phyloP scores from a whole-genome alignment of 2,797 vertebrate species.

The Limnodromus scolopaceus region DNA sequence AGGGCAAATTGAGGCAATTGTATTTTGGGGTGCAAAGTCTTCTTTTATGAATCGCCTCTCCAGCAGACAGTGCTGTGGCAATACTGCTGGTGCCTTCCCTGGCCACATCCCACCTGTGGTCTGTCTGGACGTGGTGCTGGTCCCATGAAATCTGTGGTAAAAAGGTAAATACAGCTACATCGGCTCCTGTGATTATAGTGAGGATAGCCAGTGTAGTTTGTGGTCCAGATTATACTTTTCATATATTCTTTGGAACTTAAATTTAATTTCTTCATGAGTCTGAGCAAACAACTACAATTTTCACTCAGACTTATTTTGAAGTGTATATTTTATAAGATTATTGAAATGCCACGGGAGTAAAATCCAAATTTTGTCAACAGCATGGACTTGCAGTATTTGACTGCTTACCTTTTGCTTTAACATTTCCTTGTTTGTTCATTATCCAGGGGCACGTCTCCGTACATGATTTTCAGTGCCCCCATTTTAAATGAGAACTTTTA shows the following conservation, averaged over 20 bases:
- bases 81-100: background rate
- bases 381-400: background rate
- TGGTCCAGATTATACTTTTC: background rate
- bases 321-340: background rate
- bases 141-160: accelerated
- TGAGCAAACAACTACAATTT: background rate
- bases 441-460: background rate
- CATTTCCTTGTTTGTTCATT: background rate
- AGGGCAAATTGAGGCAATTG: background rate
- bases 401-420: background rate
- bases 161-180: background rate
- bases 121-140: background rate
- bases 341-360: background rate
- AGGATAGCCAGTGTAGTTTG: no score
- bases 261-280: background rate
- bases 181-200: accelerated
- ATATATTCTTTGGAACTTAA: background rate
- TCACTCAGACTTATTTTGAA: background rate
- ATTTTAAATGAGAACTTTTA: background rate
- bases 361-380: background rate
- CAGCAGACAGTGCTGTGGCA: background rate
- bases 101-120: accelerated
- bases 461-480: background rate
- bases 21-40: background rate
- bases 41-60: background rate